Base-by-base conservation (phyloP, 2,113 vertebrate genomes). In the Rhinoptilus africanus region DNA sequence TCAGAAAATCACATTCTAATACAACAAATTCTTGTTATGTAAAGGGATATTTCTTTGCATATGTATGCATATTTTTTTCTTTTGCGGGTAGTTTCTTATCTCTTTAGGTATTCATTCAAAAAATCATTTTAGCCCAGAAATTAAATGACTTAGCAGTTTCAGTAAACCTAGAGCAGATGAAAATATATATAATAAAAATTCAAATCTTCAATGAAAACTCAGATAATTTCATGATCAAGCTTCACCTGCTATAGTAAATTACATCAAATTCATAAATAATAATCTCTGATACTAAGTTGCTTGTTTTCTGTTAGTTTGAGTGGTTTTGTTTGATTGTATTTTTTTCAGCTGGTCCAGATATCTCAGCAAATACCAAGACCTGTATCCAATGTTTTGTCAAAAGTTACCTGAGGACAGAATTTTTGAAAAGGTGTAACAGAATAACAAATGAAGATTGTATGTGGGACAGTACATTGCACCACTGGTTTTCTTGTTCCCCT, bases 291-390 rank as follows among this genome's bases (percentile, higher is more conserved):
- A 43, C 20, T 22, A 27, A 32, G 6, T 2, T 48, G 8, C 3
- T 60, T 67, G 5, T 71, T 78, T 92, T 78, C 32, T 72, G 24
- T 53, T 53, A 39, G 14, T 54, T 69, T 37, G 7, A 1, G 4
- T 0, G 1, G 23, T 21, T 67, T 53, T 77, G 5, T 73, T 85
- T 54, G 30, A 22, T 12, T 26, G 6, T 0, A 0, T 2, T 8
- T 18, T 69, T 74, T 79, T 54, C 8, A 76, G 8, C 53, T 73
- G 13, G 14, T 72, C 66, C 47, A 60, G n/a, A 8, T 59, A 54
- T 26, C 45, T 79, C 23, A 80, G 7, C 13, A 88, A 73, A 5
- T 79, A 23, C 32, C 37, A 75, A 28, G 4, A 41, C 7, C 6
- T 74, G 8, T 62, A 45, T 22, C 28, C 14, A 50, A 6, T 16